phyloP scores from a whole-genome alignment of 2,113 vertebrate species.

The Tyrannus savana region DNA sequence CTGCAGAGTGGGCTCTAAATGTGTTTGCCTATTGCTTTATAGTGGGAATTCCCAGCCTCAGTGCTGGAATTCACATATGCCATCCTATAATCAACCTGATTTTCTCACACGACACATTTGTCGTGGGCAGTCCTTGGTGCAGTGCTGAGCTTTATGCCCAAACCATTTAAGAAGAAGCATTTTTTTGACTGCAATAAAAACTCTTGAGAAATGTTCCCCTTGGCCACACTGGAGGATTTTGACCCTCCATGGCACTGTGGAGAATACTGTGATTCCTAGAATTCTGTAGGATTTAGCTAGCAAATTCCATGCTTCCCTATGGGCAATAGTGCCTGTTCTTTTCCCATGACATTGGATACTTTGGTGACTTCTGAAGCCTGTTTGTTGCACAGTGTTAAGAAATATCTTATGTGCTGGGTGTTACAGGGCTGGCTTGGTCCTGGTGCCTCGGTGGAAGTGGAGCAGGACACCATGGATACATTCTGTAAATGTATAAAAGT shows the following conservation, averaged over 20 bases:
- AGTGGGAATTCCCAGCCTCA: background rate
- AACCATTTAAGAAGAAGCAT: background rate
- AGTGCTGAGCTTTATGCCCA: background rate
- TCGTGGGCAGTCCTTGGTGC: background rate
- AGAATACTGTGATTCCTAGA: constrained; percentile 2
- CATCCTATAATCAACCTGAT: background rate
- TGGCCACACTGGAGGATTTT: background rate
- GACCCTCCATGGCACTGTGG: background rate
- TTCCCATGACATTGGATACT: constrained; percentile 20
- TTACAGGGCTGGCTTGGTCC: background rate
- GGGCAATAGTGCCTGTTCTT: background rate
- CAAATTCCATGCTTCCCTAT: background rate
- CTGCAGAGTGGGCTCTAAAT: background rate
- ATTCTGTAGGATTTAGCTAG: constrained; percentile 24
- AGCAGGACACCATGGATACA: background rate
- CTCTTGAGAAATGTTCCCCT: background rate
- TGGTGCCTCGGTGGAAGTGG: background rate
- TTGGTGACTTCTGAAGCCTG: background rate
- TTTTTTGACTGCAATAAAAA: background rate
- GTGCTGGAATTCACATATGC: rapidly evolving
- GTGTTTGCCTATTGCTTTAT: rapidly evolving
- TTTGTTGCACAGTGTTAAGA: background rate
- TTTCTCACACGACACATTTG: rapidly evolving
- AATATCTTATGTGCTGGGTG: background rate
- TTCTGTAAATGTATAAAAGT: background rate